These are phyloP conservation scores for Tenodera sinensis DNA, from an alignment of 2,888 invertebrate genomes.

Conservation along the genomic window DNA sequence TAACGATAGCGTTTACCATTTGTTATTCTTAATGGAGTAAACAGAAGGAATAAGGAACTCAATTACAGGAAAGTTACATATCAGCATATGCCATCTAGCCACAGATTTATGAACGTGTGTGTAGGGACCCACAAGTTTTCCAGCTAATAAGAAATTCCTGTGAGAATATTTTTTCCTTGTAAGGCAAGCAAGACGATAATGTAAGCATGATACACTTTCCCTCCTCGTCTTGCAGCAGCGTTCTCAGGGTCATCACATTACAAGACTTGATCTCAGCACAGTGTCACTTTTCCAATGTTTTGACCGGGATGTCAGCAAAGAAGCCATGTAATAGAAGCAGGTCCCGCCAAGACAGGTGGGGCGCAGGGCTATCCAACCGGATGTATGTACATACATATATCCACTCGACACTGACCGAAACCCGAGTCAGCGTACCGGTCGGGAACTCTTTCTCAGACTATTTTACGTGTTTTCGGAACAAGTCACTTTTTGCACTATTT, in stretches of 20 bases:
- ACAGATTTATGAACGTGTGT: too few relatives aligned
- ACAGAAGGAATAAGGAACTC: too few relatives aligned
- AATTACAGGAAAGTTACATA: too few relatives aligned
- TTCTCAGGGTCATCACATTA: not conserved
- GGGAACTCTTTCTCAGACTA: too few relatives aligned
- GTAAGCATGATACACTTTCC: not conserved
- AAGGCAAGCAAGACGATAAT: not conserved
- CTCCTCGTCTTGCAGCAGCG: not conserved
- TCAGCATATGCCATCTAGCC: too few relatives aligned
- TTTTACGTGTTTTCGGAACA: too few relatives aligned
- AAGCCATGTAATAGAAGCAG: conserved; percentile 11
- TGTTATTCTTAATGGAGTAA: too few relatives aligned
- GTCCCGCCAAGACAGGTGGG: not conserved
- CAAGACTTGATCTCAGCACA: not conserved
- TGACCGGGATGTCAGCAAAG: not conserved
- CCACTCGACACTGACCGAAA: not conserved
- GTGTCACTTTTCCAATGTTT: conserved; percentile 15
- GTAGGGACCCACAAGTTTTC: not conserved
- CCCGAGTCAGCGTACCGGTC: not conserved
- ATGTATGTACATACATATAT: not conserved
- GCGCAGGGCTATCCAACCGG: not conserved
- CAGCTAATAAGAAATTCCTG: not conserved
- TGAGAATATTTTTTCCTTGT: not conserved
- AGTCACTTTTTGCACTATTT: too few relatives aligned
- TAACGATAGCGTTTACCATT: too few relatives aligned